Percentiles rank a stretch among this genome's conserved stretches.
phyloP scores from a whole-genome alignment of 2,888 invertebrate species.

The Oligia fasciuncula region DNA sequence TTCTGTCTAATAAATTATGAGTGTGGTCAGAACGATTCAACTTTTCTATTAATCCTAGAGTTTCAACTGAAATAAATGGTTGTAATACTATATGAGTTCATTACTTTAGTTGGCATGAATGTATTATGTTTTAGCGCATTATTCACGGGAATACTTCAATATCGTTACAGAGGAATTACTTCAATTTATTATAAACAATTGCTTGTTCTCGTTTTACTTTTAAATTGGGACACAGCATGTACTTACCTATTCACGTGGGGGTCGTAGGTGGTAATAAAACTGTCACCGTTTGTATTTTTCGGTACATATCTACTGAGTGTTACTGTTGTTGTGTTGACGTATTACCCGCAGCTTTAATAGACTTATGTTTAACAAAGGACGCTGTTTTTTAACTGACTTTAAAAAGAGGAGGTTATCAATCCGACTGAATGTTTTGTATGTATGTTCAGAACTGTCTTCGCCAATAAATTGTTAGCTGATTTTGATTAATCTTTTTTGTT shows the following conservation, averaged over 20 bases:
- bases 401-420: background rate
- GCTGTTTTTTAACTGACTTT: background rate
- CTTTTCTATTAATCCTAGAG: background rate
- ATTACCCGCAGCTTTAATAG: background rate
- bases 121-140: background rate
- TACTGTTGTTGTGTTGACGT: background rate
- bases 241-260: background rate
- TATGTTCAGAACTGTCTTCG: background rate
- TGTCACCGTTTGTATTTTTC: background rate
- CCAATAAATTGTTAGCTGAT: background rate
- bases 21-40: background rate
- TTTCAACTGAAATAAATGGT: slow-evolving; percentile 12
- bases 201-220: slow-evolving; percentile 34
- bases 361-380: background rate
- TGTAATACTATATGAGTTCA: slow-evolving; percentile 23
- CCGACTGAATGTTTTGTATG: background rate
- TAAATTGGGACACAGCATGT: slow-evolving; percentile 24
- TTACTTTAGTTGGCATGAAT: slow-evolving; percentile 16
- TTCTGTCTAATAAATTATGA: slow-evolving; percentile 11
- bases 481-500: background rate
- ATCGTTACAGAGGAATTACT: slow-evolving; percentile 18
- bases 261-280: background rate
- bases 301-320: background rate
- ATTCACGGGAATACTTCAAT: background rate
- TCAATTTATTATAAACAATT: slow-evolving; percentile 32